Evolutionary conservation across 2,888 invertebrate genomes (phyloP).

Genomic region (Philereme vetulata): DNA sequence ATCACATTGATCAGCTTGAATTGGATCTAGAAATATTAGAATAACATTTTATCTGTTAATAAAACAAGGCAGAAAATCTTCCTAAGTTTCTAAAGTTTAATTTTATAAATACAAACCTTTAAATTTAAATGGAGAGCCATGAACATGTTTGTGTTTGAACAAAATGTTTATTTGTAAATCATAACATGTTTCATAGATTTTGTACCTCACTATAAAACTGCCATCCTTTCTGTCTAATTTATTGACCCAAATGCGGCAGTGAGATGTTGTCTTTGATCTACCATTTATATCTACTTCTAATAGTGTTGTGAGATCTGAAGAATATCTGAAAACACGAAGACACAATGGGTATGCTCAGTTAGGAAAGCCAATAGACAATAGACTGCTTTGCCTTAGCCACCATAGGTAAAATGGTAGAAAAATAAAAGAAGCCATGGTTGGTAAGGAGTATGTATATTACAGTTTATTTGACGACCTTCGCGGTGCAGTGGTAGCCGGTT

Average conservation of each 20-base stretch:
- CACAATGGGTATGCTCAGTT: neutral
- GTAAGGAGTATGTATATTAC: too few relatives aligned
- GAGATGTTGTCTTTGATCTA: conserved; percentile 70
- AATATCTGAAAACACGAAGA: conserved; percentile 72
- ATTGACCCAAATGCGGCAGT: conserved; percentile 90
- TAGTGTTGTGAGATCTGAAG: conserved; percentile 74
- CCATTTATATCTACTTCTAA: conserved; percentile 84
- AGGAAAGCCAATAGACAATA: too few relatives aligned
- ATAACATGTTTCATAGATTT: conserved; percentile 89
- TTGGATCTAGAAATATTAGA: conserved; percentile 78
- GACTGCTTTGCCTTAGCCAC: too few relatives aligned
- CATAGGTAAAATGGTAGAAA: too few relatives aligned
- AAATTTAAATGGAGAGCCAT: conserved; percentile 85
- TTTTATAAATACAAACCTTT: conserved; percentile 73
- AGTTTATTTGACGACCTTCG: too few relatives aligned
- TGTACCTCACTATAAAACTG: conserved; percentile 92
- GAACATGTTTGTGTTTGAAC: conserved; percentile 85
- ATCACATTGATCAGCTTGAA: conserved; percentile 92
- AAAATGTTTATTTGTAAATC: conserved; percentile 88
- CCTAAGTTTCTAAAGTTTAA: too few relatives aligned
- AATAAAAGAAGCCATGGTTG: too few relatives aligned
- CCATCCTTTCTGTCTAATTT: conserved; percentile 93
- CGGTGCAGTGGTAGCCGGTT: too few relatives aligned
- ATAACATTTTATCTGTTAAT: neutral
- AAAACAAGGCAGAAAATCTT: too few relatives aligned